Base-by-base conservation (phyloP, 1,140 invertebrate genomes). In the Tribolium castaneum region DNA sequence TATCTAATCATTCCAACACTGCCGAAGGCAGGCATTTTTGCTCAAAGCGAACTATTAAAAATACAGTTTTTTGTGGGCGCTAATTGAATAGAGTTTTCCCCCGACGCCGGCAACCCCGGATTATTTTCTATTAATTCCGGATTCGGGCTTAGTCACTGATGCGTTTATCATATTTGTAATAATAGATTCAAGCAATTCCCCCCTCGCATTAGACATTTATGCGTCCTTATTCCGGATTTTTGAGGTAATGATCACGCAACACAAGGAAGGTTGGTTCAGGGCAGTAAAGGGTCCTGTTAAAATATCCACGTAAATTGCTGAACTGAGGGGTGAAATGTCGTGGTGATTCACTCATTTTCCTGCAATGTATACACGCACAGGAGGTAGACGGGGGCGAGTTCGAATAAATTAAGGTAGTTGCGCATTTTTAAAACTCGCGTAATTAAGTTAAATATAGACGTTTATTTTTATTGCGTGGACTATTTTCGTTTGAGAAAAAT, bases 291-390 rank as follows among this genome's bases (percentile, higher is more conserved):
- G 59, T 66, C 59, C 59, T 66, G 59, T 66, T 66, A 66, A 66
- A 66, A 66, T 66, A 66, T 66, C 59, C 59, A 66, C 59, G 59
- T 52, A 72, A 72, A 72, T 50, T 50, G 50, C 50, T 72, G 70
- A 22, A 50, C 39, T 72, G 70, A 70, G 39, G 70, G 70, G 70
- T 22, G 22, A 14, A 50, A 72, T 25, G 50, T 34, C 34, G 66
- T 39, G 70, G 70, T 72, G 70, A 72, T 50, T 72, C 70, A 72
- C 70, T 72, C 50, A 50, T 50, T 72, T 72, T 72, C 70, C 70
- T 72, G 70, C 70, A 72, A 34, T 50, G 39, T 50, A 72, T 25
- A 72, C 70, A 52, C 70, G 70, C 50, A 72, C 70, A 72, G 13
- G 25, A 50, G 14, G 59, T 22, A 59, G 54, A 59, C 54, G n/a